Base-by-base conservation (phyloP, 2,113 vertebrate species). In the Cavia aperea region DNA sequence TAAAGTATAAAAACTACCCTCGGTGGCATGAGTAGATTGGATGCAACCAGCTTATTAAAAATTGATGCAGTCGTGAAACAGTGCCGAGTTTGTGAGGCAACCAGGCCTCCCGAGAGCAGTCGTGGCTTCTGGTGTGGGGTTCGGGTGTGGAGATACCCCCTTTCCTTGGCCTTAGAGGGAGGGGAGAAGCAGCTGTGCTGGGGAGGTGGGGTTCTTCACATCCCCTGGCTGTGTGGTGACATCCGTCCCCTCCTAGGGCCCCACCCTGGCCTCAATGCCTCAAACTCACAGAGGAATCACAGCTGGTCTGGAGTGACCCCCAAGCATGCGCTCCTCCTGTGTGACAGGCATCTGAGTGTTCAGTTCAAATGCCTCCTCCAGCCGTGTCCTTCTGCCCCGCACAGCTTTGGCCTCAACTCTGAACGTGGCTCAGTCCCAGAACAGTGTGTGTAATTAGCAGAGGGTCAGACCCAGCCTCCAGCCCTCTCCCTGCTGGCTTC, bases 1-100 rank as follows among this genome's bases (percentile, higher is more conserved):
- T 95, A 88, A 95, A 94, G 94, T 93, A 93, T 91, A 96, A 94
- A 96, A 97, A 95, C 87, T 88, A 51, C 92, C 84, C 96, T 96
- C 87, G 0, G 4, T 89, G 86, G 94, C 58, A 26, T 82, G 89
- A 96, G 95, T 96, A 95, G 89, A 78, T 87, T 39, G 26, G 91
- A 89, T 86, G 94, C 89, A 92, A 89, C 73, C 66, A 85, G 78
- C 93, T 96, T 95, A 95, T 96, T 96, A 95, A 96, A 96, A 94
- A 95, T 96, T 95, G 93, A 93, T 19, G 0, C 36, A 63, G 85
- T 51, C 54, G 46, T 92, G 83, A 77, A 94, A 85, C 54, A 33
- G 91, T 65, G 65, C 60, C 10, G 2, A 29, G 11, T 46, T 73
- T 39, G 8, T 21, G 62, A 82, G 14, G n/a, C 46, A 81, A 49